These are phyloP conservation scores for Ectemnius lituratus DNA, from an alignment of 2,888 invertebrate genomes.

Conservation along the genomic window DNA sequence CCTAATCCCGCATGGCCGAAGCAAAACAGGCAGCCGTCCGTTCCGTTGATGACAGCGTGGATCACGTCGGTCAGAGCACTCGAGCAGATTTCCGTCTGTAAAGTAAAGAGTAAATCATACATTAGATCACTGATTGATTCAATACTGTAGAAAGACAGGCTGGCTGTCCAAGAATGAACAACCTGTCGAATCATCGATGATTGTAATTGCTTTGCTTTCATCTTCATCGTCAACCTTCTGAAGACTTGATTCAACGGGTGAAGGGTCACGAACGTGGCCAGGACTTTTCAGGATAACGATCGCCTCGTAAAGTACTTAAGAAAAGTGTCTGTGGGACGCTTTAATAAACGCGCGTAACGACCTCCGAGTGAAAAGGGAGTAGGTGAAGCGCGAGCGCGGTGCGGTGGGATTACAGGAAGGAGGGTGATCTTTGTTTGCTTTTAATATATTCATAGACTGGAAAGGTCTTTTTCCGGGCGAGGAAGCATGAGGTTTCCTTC, in stretches of 20 bases:
- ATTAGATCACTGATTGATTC: neutral
- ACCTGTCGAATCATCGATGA: constrained; percentile 32
- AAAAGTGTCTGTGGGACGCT: constrained; percentile 61
- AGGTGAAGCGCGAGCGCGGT: constrained; percentile 22
- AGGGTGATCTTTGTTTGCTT: constrained; percentile 64
- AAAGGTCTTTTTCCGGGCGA: constrained; percentile 59
- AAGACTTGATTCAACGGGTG: constrained; percentile 17
- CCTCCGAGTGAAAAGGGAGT: constrained; percentile 23
- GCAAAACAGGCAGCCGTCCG: constrained; percentile 94
- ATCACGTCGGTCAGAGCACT: constrained; percentile 95
- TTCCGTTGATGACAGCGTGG: constrained; percentile 95
- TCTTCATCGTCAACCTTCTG: constrained; percentile 8
- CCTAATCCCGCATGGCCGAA: constrained; percentile 93
- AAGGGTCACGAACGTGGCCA: constrained; percentile 34
- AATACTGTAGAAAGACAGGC: constrained; percentile 7
- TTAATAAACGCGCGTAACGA: constrained; percentile 65
- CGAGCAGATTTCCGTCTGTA: constrained; percentile 94
- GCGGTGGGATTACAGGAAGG: constrained; percentile 36
- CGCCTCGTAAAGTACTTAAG: constrained; percentile 67
- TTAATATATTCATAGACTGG: constrained; percentile 75
- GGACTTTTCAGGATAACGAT: constrained; percentile 64
- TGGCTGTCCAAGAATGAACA: constrained; percentile 1
- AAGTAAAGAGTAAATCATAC: neutral
- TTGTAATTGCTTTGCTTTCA: constrained; percentile 51
- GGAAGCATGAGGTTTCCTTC: neutral